These are phyloP conservation scores for Mirza zaza DNA, from an alignment of 2,113 vertebrate species.

Conservation along the genomic window DNA sequence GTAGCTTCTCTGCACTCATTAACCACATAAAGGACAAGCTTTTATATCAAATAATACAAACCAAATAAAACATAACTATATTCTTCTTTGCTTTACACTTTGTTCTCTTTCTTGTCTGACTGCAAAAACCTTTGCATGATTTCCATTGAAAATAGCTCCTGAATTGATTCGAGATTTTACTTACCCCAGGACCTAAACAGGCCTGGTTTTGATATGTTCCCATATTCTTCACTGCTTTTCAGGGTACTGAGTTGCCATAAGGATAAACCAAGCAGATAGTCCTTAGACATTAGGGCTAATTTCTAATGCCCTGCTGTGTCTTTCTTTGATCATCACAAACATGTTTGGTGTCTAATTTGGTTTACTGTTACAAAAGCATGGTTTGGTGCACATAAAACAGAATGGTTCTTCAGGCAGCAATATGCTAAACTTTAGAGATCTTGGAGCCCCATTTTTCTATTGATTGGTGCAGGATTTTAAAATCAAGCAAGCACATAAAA, in stretches of 20 bases:
- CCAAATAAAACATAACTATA: neutral
- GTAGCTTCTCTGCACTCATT: neutral
- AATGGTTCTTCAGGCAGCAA: neutral
- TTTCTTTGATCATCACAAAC: slow-evolving; percentile 7
- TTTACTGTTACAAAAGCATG: slow-evolving; percentile 35
- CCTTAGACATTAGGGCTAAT: slow-evolving; percentile 13
- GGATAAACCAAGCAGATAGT: neutral
- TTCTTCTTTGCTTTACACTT: neutral
- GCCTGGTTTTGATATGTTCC: neutral
- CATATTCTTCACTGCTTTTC: neutral
- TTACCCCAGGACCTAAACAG: neutral
- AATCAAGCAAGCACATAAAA: neutral
- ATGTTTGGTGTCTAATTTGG: slow-evolving; percentile 9
- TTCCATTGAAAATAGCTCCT: slow-evolving; percentile 1
- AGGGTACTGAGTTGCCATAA: neutral
- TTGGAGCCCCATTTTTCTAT: neutral
- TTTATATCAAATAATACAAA: neutral
- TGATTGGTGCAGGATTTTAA: neutral
- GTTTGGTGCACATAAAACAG: slow-evolving; percentile 16
- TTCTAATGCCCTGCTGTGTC: neutral
- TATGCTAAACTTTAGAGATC: neutral
- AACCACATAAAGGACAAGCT: neutral
- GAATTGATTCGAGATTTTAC: neutral
- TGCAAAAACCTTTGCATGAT: neutral
- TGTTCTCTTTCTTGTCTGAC: neutral